Conservation (phyloP, 2,888 invertebrate species). For the Noctua fimbriata region DNA sequence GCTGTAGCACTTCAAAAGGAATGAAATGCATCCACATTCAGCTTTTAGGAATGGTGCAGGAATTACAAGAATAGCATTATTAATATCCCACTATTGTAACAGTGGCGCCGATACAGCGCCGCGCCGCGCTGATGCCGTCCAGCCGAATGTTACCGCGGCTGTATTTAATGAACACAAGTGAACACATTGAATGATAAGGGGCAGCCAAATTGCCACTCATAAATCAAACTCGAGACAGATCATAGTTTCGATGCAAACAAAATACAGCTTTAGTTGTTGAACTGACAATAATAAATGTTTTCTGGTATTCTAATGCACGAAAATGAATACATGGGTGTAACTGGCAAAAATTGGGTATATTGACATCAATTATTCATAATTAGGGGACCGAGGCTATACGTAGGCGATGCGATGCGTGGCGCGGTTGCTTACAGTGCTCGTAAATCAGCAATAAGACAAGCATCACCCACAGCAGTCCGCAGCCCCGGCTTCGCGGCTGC, state of each 20-base stretch:
- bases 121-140: slow-evolving; percentile 45
- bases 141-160: slow-evolving; percentile 50
- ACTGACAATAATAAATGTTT: slow-evolving; percentile 47
- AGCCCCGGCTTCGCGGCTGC: slow-evolving; percentile 57
- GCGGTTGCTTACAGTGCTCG: slow-evolving; percentile 76
- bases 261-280: slow-evolving; percentile 70
- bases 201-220: slow-evolving; percentile 75
- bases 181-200: slow-evolving; percentile 76
- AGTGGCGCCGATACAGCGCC: slow-evolving; percentile 36
- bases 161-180: slow-evolving; percentile 75
- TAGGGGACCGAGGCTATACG: slow-evolving; percentile 58
- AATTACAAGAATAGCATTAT: slow-evolving; percentile 61
- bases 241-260: slow-evolving; percentile 71
- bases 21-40: slow-evolving; percentile 67
- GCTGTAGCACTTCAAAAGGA: slow-evolving; percentile 76
- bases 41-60: slow-evolving; percentile 61
- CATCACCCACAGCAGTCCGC: slow-evolving; percentile 63
- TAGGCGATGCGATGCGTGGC: slow-evolving; percentile 58
- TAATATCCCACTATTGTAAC: slow-evolving; percentile 48
- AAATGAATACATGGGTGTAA: not conserved
- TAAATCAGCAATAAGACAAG: slow-evolving; percentile 75
- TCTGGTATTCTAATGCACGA: not conserved
- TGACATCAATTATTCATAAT: slow-evolving; percentile 52
- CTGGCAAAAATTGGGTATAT: slow-evolving; percentile 1
- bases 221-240: slow-evolving; percentile 74